These are phyloP conservation scores for Conistra vaccinii DNA, from an alignment of 2,888 invertebrate genomes.

Conservation along the genomic window DNA sequence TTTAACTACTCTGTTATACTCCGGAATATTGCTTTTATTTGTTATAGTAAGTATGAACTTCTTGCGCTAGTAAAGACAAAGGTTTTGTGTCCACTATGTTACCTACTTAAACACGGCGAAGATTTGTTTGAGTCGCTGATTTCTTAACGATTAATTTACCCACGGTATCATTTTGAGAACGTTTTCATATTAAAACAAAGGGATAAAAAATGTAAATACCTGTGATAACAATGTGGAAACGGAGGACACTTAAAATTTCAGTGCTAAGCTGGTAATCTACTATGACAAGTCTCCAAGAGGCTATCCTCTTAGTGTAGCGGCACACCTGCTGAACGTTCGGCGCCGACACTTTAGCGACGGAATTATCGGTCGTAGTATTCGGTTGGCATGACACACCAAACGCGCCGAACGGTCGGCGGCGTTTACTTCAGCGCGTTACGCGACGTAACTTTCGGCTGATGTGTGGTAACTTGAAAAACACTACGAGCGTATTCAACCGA, in stretches of 20 bases:
- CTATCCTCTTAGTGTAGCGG: too few species aligned
- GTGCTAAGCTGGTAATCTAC: constrained; percentile 1
- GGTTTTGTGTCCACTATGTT: constrained; percentile 51
- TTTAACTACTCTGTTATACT: constrained; percentile 30
- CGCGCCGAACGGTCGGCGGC: too few species aligned
- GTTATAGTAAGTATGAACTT: constrained; percentile 38
- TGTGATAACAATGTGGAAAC: constrained; percentile 26
- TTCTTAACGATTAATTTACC: neutral
- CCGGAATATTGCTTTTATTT: constrained; percentile 51
- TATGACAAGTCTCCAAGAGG: constrained; percentile 14
- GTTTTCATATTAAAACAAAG: too few species aligned
- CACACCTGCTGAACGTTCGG: too few species aligned
- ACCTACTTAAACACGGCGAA: constrained; percentile 43
- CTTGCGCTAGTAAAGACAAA: constrained; percentile 58
- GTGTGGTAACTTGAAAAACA: too few species aligned
- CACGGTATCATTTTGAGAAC: neutral
- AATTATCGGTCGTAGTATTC: too few species aligned
- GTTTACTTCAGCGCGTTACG: too few species aligned
- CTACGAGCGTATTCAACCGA: too few species aligned
- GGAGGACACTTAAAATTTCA: neutral
- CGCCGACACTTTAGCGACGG: too few species aligned
- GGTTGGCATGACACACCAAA: too few species aligned
- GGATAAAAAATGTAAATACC: too few species aligned
- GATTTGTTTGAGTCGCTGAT: constrained; percentile 49
- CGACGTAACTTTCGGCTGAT: too few species aligned